phyloP scores from a whole-genome alignment of 2,888 invertebrate genomes.

The Lasioglossum marginatum region DNA sequence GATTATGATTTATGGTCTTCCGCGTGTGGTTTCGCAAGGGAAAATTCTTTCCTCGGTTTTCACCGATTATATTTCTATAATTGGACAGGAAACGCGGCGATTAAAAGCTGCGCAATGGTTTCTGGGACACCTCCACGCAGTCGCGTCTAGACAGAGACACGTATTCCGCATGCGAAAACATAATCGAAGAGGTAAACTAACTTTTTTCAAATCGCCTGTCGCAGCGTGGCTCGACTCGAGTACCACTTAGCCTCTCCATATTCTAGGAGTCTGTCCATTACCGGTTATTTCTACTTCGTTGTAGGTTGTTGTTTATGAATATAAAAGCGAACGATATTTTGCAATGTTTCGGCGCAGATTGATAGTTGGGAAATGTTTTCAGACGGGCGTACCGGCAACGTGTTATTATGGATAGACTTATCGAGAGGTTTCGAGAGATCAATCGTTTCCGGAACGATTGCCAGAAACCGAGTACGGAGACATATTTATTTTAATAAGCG shows the following conservation, averaged over 20 bases:
- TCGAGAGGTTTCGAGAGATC: neutral
- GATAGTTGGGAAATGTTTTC: neutral
- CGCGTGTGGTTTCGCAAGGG: neutral
- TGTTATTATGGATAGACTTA: neutral
- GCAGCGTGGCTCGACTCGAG: neutral
- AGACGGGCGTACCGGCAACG: neutral
- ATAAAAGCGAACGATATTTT: neutral
- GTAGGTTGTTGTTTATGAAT: neutral
- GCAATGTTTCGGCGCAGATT: neutral
- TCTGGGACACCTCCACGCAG: neutral
- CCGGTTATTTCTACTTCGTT: neutral
- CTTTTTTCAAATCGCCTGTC: neutral
- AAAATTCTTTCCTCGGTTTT: neutral
- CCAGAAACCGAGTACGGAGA: neutral
- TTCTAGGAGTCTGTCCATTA: neutral
- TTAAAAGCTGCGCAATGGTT: slow-evolving; percentile 11
- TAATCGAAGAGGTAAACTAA: neutral
- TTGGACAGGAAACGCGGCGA: neutral
- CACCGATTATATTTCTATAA: no score
- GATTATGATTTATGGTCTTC: neutral
- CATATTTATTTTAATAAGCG: neutral
- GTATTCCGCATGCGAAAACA: neutral
- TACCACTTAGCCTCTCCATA: neutral
- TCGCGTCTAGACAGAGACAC: neutral
- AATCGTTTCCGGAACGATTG: neutral